Evolutionary conservation across 2,888 invertebrate species (phyloP), one percentile per base, ranked within the genome.

Genomic region (Cantharis nigra): DNA sequence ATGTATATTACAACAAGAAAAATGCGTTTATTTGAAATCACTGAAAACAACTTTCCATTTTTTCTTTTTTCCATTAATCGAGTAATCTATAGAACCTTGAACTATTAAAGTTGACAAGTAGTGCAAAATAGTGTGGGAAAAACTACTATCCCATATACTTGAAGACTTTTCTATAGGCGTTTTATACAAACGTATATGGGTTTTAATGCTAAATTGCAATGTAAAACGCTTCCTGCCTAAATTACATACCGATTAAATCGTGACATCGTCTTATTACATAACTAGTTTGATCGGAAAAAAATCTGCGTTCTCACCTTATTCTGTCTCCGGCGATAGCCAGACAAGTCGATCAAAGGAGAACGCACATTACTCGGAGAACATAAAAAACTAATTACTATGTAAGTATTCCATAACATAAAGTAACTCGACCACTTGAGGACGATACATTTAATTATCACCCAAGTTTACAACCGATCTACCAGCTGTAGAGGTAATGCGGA

Each of bases 1-100:
- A 49, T 49, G 49, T n/a, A 49, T 49, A 49, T 49, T 49, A 49
- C 49, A 80, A 80, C 72, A 78, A 81, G 83, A 82, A 83, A 82
- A 84, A 83, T 83, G 49, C 49, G 49, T 49, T 49, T 49, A 49
- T 49, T 49, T 26, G 65, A 20, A 23, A 67, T 23, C n/a, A 23
- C 23, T 26, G 65, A n/a, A 23, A 67, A 67, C 65, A 26, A 67
- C 65, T 67, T 67, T 67, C 65, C n/a, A 67, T 67, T 67, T 67
- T n/a, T 49, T 65, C 20, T 1, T 23, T 65, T 20, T n/a, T 23
- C 23, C 20, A 67, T 26, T 67, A 67, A 67, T 67, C 65, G 65
- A 67, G 65, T n/a, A 20, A 67, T 67, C 65, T 23, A 33, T 13
- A 20, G 65, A 67, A 14, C 65, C 65, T 67, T 67, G 65, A 67